These are phyloP conservation scores for Elaphurus davidianus DNA, from an alignment of 2,113 vertebrate species.

Conservation along the genomic window DNA sequence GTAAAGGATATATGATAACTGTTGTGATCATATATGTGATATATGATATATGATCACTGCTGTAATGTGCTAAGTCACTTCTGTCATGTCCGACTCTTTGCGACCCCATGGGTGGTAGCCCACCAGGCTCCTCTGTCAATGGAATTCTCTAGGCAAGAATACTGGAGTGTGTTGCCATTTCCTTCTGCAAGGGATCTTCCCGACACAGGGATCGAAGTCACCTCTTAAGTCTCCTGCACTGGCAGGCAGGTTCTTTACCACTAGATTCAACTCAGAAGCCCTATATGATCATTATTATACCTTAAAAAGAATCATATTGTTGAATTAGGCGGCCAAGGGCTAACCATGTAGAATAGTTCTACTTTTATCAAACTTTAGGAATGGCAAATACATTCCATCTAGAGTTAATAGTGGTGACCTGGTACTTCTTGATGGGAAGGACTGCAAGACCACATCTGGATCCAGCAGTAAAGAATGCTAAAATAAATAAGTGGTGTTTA, in stretches of 20 bases:
- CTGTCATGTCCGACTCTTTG: background rate
- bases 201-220: background rate
- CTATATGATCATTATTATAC: background rate
- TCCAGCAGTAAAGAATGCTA: background rate
- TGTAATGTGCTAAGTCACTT: background rate
- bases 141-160: background rate
- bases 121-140: background rate
- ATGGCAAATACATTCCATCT: background rate
- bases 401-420: background rate
- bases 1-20: background rate
- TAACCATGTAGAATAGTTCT: background rate
- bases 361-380: background rate
- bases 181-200: background rate
- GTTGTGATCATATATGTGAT: too few species aligned
- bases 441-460: background rate
- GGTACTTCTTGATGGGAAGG: background rate
- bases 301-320: background rate
- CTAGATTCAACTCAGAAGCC: background rate
- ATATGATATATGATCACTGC: background rate
- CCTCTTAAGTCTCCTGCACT: background rate
- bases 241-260: background rate
- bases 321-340: background rate
- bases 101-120: background rate
- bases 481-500: slow-evolving; percentile 11
- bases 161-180: background rate